Percentiles rank a stretch among this genome's conserved stretches.
Evolutionary conservation across 2,888 invertebrate genomes (phyloP).

Genomic region (Azorinus chamasolen): DNA sequence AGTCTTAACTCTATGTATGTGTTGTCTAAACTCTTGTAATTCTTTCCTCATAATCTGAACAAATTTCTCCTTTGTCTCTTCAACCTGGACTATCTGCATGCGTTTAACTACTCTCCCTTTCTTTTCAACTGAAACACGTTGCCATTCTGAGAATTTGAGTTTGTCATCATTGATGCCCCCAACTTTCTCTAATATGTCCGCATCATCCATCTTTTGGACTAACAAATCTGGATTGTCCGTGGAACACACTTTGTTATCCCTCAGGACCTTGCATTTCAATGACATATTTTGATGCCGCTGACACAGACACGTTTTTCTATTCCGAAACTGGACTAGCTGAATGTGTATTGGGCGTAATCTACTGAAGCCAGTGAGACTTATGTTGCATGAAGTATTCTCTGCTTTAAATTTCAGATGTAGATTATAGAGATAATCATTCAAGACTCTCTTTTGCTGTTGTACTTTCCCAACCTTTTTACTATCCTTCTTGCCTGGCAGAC

Average conservation of each 20-base stretch:
- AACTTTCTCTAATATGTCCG: constrained; percentile 1
- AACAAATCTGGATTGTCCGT: constrained; percentile 24
- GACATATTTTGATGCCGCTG: constrained; percentile 49
- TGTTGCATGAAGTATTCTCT: constrained; percentile 28
- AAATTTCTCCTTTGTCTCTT: constrained; percentile 37
- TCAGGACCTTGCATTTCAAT: constrained; percentile 38
- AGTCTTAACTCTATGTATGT: constrained; percentile 18
- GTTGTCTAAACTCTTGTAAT: constrained; percentile 15
- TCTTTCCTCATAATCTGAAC: constrained; percentile 27
- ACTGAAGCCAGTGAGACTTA: constrained; percentile 28
- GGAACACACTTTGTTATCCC: not conserved
- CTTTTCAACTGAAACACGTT: constrained; percentile 32
- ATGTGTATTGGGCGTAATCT: constrained; percentile 36
- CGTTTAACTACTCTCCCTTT: constrained; percentile 34
- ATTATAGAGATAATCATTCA: constrained; percentile 34
- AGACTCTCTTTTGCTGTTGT: constrained; percentile 20
- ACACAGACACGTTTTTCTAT: constrained; percentile 38
- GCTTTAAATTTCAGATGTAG: constrained; percentile 41
- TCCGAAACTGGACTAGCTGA: constrained; percentile 35
- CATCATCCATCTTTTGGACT: not conserved
- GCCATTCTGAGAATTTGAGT: constrained; percentile 38
- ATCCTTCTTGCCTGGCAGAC: constrained; percentile 38
- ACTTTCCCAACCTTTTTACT: constrained; percentile 12
- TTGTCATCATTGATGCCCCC: not conserved
- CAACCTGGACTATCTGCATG: constrained; percentile 27